Percentiles rank a stretch among this genome's conserved stretches.
Evolutionary conservation across 2,113 vertebrate genomes (phyloP).

Genomic region (Gallinago paraguaiae): DNA sequence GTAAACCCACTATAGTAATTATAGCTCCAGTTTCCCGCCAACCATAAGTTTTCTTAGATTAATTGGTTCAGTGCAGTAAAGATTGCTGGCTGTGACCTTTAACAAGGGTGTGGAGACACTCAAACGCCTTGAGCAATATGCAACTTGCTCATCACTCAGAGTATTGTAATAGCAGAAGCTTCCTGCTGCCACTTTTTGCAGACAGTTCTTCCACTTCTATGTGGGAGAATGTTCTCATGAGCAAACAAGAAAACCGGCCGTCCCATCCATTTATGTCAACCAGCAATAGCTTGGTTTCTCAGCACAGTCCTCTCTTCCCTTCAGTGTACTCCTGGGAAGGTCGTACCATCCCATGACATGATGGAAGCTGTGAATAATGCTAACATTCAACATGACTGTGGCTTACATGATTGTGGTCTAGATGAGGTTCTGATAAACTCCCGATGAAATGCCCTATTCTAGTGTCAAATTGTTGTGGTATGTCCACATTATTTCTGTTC

Average conservation of each 20-base stretch:
- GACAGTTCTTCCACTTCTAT: not conserved
- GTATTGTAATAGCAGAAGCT: not conserved
- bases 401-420: slow-evolving; percentile 24
- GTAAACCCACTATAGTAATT: not conserved
- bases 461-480: slow-evolving; percentile 28
- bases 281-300: not conserved
- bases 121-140: not conserved
- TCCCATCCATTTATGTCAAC: not conserved
- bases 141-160: not conserved
- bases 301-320: not conserved
- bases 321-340: not conserved
- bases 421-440: slow-evolving; percentile 36
- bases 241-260: not conserved
- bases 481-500: slow-evolving; percentile 23
- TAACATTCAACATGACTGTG: not conserved
- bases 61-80: not conserved
- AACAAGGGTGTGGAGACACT: slow-evolving; percentile 12
- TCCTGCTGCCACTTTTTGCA: not conserved
- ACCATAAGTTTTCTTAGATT: not conserved
- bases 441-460: slow-evolving; percentile 3
- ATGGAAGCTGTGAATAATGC: not conserved
- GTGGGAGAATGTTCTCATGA: not conserved
- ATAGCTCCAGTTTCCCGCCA: not conserved
- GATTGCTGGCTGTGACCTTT: slow-evolving; percentile 15
- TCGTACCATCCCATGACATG: not conserved